Conservation (phyloP, 2,797 vertebrate genomes). For the Tachyglossus aculeatus region DNA sequence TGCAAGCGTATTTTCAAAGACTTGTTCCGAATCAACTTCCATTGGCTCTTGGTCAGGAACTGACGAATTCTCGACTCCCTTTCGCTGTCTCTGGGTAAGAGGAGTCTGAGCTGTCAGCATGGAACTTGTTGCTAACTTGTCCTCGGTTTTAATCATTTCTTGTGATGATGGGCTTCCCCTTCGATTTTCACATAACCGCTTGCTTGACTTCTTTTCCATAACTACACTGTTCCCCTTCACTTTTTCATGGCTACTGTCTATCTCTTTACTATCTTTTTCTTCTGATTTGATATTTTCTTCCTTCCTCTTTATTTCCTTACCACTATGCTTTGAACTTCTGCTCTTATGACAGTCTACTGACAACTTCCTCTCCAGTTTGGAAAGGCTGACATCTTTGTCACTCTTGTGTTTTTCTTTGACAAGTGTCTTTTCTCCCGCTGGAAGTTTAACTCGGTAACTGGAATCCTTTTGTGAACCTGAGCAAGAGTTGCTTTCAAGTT, state of each 20-base stretch:
- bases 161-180: slow-evolving; percentile 61
- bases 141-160: slow-evolving; percentile 52
- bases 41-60: slow-evolving; percentile 53
- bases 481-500: not conserved
- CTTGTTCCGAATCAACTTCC: slow-evolving; percentile 58
- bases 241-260: slow-evolving; percentile 66
- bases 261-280: slow-evolving; percentile 76
- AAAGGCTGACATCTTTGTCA: slow-evolving; percentile 78
- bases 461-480: slow-evolving; percentile 69
- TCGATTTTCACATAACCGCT: slow-evolving; percentile 65
- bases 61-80: slow-evolving; percentile 13
- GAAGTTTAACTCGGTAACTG: slow-evolving; percentile 63
- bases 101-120: slow-evolving; percentile 3
- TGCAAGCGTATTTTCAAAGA: slow-evolving; percentile 30
- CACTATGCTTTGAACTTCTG: slow-evolving; percentile 65
- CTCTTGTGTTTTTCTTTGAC: slow-evolving; percentile 82
- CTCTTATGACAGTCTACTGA: slow-evolving; percentile 76
- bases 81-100: slow-evolving; percentile 42
- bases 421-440: slow-evolving; percentile 70
- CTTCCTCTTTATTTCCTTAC: slow-evolving; percentile 82
- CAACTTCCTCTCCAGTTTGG: slow-evolving; percentile 80
- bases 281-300: slow-evolving; percentile 79
- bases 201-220: slow-evolving; percentile 78
- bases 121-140: slow-evolving; percentile 47
- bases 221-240: slow-evolving; percentile 63